phyloP scores from a whole-genome alignment of 2,797 vertebrate species.

The Diplodus sargus region DNA sequence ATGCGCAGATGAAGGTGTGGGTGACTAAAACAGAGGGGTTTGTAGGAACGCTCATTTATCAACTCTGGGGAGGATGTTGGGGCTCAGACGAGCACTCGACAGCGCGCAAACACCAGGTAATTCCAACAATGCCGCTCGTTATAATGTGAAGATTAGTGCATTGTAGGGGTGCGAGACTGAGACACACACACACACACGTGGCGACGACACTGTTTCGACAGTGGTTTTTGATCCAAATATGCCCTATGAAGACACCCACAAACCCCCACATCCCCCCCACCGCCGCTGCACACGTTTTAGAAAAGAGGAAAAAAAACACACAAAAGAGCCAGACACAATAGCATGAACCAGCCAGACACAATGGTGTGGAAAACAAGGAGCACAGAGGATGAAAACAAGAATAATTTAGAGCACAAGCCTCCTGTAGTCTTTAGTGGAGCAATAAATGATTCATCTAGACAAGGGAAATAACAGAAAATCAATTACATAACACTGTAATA shows the following conservation, averaged over 20 bases:
- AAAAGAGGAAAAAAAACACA: constrained; percentile 21
- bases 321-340: constrained; percentile 67
- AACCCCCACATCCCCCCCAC: not conserved
- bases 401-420: constrained; percentile 15
- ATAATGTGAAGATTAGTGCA: constrained; percentile 62
- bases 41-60: constrained; percentile 64
- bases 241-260: constrained; percentile 23
- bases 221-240: constrained; percentile 55
- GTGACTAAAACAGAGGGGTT: constrained; percentile 59
- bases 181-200: constrained; percentile 1
- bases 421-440: not conserved
- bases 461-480: constrained; percentile 11
- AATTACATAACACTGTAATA: constrained; percentile 17
- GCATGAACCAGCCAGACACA: constrained; percentile 58
- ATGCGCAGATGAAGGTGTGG: constrained; percentile 65
- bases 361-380: constrained; percentile 31
- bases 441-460: constrained; percentile 24
- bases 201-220: constrained; percentile 19
- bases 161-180: constrained; percentile 50
- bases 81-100: constrained; percentile 1
- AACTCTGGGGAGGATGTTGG: constrained; percentile 52
- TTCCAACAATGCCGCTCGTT: constrained; percentile 68
- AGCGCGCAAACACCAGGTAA: constrained; percentile 59
- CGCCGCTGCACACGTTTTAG: constrained; percentile 16
- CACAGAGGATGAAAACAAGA: constrained; percentile 21